Conservation (phyloP, 1,140 invertebrate species). For the Halyomorpha halys region DNA sequence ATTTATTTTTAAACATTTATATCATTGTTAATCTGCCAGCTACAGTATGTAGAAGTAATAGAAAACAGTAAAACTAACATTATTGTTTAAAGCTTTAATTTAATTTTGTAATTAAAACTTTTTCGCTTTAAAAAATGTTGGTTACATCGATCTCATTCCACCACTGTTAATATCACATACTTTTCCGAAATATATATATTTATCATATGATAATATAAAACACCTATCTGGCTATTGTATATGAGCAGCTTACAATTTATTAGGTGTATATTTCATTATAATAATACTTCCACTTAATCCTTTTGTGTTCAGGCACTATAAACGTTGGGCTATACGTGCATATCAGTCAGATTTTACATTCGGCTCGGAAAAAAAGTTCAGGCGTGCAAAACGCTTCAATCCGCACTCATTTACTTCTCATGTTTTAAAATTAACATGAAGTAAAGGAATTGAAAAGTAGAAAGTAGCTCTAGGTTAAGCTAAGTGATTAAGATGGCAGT, state of each 20-base stretch:
- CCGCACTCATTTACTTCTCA: background rate
- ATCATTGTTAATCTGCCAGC: too few species aligned
- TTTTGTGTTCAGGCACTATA: constrained; percentile 2
- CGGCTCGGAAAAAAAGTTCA: constrained; percentile 5
- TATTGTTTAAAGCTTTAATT: too few species aligned
- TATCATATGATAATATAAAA: background rate
- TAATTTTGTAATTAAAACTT: too few species aligned
- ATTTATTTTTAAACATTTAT: too few species aligned
- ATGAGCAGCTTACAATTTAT: constrained; percentile 4
- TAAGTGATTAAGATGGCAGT: too few species aligned
- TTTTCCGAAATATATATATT: constrained; percentile 2
- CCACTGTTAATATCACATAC: background rate
- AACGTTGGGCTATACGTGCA: background rate
- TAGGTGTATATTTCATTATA: background rate
- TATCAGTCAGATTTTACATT: background rate
- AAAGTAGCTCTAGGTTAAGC: background rate
- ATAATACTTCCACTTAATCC: background rate
- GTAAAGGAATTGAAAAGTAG: background rate
- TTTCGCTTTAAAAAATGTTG: too few species aligned
- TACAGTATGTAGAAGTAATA: too few species aligned
- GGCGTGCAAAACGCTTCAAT: background rate
- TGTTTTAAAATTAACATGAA: background rate
- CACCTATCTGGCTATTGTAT: background rate
- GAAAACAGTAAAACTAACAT: too few species aligned
- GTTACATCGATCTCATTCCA: background rate